These are phyloP conservation scores for Anthrax anthrax DNA, from an alignment of 2,888 invertebrate species.

Conservation along the genomic window DNA sequence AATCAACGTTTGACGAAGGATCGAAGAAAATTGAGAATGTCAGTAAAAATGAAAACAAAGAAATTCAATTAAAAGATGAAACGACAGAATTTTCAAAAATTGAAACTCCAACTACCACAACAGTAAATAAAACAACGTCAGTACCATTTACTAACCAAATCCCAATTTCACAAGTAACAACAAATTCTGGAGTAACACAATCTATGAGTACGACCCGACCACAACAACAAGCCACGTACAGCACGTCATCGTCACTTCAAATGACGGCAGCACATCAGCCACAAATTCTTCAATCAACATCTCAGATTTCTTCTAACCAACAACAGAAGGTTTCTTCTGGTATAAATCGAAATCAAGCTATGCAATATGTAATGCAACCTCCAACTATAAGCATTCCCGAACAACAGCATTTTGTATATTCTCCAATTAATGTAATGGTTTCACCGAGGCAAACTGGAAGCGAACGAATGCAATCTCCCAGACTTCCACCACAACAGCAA, in stretches of 20 bases:
- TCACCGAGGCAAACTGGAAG: slow-evolving; percentile 35
- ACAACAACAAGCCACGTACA: slow-evolving; percentile 15
- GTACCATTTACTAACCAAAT: neutral
- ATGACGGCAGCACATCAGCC: neutral
- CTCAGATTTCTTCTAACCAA: neutral
- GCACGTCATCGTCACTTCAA: slow-evolving; percentile 1
- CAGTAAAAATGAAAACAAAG: no score
- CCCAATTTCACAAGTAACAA: slow-evolving; percentile 8
- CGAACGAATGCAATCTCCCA: slow-evolving; percentile 15
- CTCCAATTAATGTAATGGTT: slow-evolving; percentile 22
- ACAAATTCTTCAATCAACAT: neutral
- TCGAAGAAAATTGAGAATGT: no score
- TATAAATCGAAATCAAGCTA: slow-evolving; percentile 11
- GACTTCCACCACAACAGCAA: slow-evolving; percentile 15
- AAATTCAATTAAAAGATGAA: no score
- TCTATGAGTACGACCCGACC: slow-evolving; percentile 8
- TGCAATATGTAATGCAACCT: slow-evolving; percentile 42
- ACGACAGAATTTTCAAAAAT: slow-evolving; percentile 20
- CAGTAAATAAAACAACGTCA: slow-evolving; percentile 5
- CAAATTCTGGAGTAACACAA: no score
- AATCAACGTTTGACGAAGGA: slow-evolving; percentile 23
- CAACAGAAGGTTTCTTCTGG: no score
- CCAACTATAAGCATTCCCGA: slow-evolving; percentile 53
- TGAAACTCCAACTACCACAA: slow-evolving; percentile 10
- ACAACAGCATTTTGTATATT: slow-evolving; percentile 23